Conservation (phyloP, 2,797 vertebrate species). For the Mormyrus hasselquistii region DNA sequence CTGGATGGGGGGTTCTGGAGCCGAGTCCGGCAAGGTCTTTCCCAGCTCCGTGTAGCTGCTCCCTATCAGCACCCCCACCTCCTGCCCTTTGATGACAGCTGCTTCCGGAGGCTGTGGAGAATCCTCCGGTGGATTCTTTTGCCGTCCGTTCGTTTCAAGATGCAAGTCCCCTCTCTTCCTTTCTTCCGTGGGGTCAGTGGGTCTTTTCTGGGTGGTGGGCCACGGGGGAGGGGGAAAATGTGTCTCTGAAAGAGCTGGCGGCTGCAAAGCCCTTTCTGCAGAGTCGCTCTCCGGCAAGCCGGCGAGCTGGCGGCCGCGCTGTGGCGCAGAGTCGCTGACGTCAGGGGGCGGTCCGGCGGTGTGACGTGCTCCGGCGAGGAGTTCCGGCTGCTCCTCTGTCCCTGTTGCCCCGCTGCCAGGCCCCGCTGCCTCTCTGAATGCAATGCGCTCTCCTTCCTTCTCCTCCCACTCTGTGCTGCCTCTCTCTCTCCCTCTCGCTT, state of each 20-base stretch:
- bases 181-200: slow-evolving; percentile 18
- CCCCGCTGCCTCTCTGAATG: slow-evolving; percentile 52
- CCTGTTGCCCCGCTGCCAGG: slow-evolving; percentile 46
- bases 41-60: background rate
- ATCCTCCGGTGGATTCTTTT: slow-evolving; percentile 29
- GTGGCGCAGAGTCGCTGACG: slow-evolving; percentile 42
- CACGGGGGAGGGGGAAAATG: slow-evolving; percentile 37
- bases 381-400: slow-evolving; percentile 24
- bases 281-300: slow-evolving; percentile 45
- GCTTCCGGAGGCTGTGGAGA: slow-evolving; percentile 37
- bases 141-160: slow-evolving; percentile 31
- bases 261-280: slow-evolving; percentile 42
- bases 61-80: slow-evolving; percentile 8
- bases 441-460: slow-evolving; percentile 47
- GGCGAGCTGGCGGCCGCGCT: slow-evolving; percentile 45
- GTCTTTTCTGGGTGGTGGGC: slow-evolving; percentile 24
- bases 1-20: slow-evolving; percentile 3
- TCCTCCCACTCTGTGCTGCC: slow-evolving; percentile 34
- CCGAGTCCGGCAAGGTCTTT: slow-evolving; percentile 26
- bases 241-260: slow-evolving; percentile 36
- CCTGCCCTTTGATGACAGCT: slow-evolving; percentile 29
- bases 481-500: slow-evolving; percentile 37
- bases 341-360: slow-evolving; percentile 48
- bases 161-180: slow-evolving; percentile 29
- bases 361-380: background rate